Percentiles rank a stretch among this genome's conserved stretches.
These are phyloP conservation scores for Andrena trimmerana DNA, from an alignment of 2,888 invertebrate genomes.

Conservation along the genomic window DNA sequence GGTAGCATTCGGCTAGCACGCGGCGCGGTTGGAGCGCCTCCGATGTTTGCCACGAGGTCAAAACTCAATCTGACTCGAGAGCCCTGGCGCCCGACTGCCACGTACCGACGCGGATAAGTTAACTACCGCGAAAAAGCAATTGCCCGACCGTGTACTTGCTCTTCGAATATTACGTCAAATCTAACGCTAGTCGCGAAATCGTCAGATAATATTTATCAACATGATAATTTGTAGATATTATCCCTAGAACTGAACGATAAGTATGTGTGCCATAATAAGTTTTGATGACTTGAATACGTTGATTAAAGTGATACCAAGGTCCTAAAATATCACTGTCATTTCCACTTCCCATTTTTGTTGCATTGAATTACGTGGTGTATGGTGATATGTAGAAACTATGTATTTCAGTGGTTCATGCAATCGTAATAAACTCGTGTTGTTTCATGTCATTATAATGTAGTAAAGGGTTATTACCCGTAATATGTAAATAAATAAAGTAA, in stretches of 20 bases:
- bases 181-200: slow-evolving; percentile 6
- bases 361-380: background rate
- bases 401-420: no score
- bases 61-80: slow-evolving; percentile 61
- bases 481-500: no score
- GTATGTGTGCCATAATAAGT: background rate
- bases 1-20: slow-evolving; percentile 54
- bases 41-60: slow-evolving; percentile 66
- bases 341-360: background rate
- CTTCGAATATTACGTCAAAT: slow-evolving; percentile 1
- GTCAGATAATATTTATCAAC: slow-evolving; percentile 25
- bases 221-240: background rate
- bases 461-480: no score
- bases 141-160: slow-evolving; percentile 5
- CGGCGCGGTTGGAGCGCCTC: slow-evolving; percentile 37
- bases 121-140: slow-evolving; percentile 44
- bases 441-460: no score
- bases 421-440: no score
- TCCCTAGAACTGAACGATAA: background rate
- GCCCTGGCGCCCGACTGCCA: slow-evolving; percentile 50
- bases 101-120: slow-evolving; percentile 57
- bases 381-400: no score
- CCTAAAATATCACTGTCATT: background rate
- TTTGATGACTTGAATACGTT: background rate
- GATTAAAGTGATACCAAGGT: background rate